Conservation (phyloP, 2,888 invertebrate genomes). For the Euzophera pinguis region DNA sequence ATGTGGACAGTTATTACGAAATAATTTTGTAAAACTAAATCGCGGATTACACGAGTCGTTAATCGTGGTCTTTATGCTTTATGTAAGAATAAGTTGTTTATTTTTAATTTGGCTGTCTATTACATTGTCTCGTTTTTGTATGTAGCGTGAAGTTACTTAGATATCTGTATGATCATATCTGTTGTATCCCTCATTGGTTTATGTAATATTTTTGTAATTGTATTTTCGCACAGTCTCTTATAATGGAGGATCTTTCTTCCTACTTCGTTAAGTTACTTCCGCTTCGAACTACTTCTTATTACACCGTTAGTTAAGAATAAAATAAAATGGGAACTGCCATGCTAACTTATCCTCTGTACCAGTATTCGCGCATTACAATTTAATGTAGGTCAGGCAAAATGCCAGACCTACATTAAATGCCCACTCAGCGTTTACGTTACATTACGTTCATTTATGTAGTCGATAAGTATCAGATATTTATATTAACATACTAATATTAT, state of each 20-base stretch:
- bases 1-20: conserved; percentile 10
- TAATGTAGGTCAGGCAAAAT: no score
- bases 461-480: no score
- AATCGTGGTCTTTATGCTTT: conserved; percentile 1
- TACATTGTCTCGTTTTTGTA: conserved; percentile 9
- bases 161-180: conserved; percentile 38
- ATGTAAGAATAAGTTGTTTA: conserved; percentile 8
- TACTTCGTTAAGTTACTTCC: conserved; percentile 55
- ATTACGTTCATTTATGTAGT: no score
- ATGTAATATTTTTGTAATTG: conserved; percentile 63
- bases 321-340: no score
- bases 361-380: no score
- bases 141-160: not conserved
- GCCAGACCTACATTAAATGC: no score
- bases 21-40: conserved; percentile 6
- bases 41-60: conserved; percentile 2
- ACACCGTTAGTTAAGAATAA: no score
- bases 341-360: no score
- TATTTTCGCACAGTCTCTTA: conserved; percentile 63
- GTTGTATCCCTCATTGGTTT: conserved; percentile 61
- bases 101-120: conserved; percentile 8
- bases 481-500: no score
- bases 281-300: conserved; percentile 24
- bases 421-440: no score
- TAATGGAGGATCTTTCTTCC: conserved; percentile 49